Conservation (phyloP, 2,888 invertebrate species). For the Calameuta pallipes region DNA sequence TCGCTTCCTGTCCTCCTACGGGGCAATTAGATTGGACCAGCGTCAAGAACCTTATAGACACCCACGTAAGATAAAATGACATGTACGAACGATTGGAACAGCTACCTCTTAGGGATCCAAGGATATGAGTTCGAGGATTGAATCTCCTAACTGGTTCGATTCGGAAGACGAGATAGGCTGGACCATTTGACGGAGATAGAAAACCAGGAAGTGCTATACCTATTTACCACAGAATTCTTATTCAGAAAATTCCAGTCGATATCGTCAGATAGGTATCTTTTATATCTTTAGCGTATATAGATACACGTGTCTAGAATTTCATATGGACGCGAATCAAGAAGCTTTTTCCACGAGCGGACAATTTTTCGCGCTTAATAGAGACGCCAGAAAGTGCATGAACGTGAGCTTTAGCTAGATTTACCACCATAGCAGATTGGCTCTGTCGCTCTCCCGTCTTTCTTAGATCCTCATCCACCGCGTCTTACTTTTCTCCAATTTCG, state of each 20-base stretch:
- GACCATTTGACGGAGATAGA: background rate
- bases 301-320: background rate
- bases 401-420: background rate
- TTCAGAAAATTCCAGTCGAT: background rate
- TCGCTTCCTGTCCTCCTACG: background rate
- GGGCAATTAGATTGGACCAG: constrained; percentile 1
- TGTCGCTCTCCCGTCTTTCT: background rate
- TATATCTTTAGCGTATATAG: background rate
- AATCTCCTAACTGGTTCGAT: background rate
- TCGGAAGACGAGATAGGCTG: too few species aligned
- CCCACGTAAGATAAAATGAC: background rate
- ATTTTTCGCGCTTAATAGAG: background rate
- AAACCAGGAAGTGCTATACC: background rate
- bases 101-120: background rate
- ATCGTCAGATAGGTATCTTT: background rate
- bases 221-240: background rate
- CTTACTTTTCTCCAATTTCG: background rate
- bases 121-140: background rate
- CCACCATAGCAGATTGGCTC: background rate
- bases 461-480: background rate
- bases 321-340: background rate
- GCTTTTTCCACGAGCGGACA: background rate
- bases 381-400: background rate
- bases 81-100: background rate
- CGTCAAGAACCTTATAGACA: background rate